These are phyloP conservation scores for Notiomystis cincta DNA, from an alignment of 2,113 vertebrate species.

Conservation along the genomic window DNA sequence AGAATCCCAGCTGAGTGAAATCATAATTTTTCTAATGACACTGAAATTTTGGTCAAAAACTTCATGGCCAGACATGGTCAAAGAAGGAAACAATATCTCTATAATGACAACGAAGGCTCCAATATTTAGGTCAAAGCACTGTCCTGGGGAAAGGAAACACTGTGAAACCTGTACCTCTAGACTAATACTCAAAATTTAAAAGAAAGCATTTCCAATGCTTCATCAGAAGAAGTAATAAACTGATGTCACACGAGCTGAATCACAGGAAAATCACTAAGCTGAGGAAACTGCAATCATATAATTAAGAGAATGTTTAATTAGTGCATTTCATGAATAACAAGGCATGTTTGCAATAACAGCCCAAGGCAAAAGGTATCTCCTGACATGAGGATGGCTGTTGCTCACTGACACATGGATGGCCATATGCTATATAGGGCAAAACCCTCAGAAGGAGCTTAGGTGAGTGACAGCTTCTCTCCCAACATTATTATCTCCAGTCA, in stretches of 20 bases:
- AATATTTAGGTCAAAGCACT: not conserved
- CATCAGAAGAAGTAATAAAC: slow-evolving; percentile 29
- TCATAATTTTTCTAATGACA: not conserved
- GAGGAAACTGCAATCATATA: slow-evolving; percentile 60
- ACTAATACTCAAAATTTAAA: not conserved
- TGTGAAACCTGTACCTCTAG: not conserved
- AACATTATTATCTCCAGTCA: not conserved
- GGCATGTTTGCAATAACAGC: slow-evolving; percentile 11
- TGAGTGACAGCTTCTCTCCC: not conserved
- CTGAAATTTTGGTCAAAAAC: not conserved
- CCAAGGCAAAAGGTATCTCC: not conserved
- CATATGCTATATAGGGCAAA: not conserved
- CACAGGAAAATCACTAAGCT: slow-evolving; percentile 37
- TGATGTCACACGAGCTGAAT: slow-evolving; percentile 31
- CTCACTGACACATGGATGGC: not conserved
- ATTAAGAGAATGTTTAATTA: slow-evolving; percentile 66
- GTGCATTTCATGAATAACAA: slow-evolving; percentile 45
- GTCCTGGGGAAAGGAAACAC: not conserved
- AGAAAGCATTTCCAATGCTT: not conserved
- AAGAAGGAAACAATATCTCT: not conserved
- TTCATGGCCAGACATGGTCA: not conserved
- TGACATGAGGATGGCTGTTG: not conserved
- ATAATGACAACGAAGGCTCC: accelerated
- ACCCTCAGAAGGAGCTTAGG: not conserved
- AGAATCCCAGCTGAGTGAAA: not conserved